Evolutionary conservation across 2,113 vertebrate genomes (phyloP).

Genomic region (Thryonomys swinderianus): DNA sequence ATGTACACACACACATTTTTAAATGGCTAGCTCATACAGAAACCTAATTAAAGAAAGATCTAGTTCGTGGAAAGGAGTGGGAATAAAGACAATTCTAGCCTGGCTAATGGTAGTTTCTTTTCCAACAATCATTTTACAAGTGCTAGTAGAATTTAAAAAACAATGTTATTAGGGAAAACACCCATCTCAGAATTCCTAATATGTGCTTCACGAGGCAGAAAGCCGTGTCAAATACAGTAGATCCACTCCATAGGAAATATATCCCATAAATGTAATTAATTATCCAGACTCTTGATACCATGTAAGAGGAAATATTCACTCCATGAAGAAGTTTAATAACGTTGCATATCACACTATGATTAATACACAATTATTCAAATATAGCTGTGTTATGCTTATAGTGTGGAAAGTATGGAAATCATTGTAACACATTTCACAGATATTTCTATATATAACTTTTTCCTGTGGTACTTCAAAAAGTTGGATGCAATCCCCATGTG

Average conservation of each 20-base stretch:
- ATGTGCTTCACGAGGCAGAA: background rate
- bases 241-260: background rate
- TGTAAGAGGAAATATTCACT: background rate
- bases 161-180: background rate
- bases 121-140: slow-evolving; percentile 58
- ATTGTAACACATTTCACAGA: slow-evolving; percentile 66
- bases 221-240: background rate
- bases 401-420: slow-evolving; percentile 64
- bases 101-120: slow-evolving; percentile 48
- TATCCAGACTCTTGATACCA: background rate
- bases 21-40: slow-evolving; percentile 59
- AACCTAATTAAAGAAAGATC: slow-evolving; percentile 75
- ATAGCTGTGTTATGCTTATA: background rate
- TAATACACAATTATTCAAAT: slow-evolving; percentile 52
- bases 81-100: slow-evolving; percentile 46
- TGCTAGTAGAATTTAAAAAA: slow-evolving; percentile 13
- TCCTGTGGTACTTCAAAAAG: slow-evolving; percentile 63
- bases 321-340: slow-evolving; percentile 36
- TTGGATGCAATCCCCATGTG: slow-evolving; percentile 59
- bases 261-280: background rate
- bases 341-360: background rate
- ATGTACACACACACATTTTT: background rate
- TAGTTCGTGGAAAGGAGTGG: slow-evolving; percentile 38
- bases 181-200: background rate
- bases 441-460: slow-evolving; percentile 65